These are phyloP conservation scores for Cheumatopsyche charites DNA, from an alignment of 1,140 invertebrate genomes.

Conservation along the genomic window DNA sequence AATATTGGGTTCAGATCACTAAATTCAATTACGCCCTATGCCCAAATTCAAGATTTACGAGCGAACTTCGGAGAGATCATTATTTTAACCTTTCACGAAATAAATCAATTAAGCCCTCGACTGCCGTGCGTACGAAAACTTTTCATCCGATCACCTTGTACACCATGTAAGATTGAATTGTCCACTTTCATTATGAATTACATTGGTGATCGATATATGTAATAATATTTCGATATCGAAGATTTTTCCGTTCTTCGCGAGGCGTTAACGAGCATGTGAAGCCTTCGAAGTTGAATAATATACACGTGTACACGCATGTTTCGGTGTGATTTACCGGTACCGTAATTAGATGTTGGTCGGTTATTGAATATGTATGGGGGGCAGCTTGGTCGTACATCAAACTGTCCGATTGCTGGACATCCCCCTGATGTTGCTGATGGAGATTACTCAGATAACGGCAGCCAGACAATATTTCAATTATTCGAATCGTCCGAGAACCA, in stretches of 20 bases:
- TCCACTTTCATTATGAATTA: no score
- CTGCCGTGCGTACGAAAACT: not conserved
- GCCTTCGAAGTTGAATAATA: not conserved
- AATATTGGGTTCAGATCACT: conserved; percentile 34
- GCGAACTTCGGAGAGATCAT: not conserved
- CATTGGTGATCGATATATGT: no score
- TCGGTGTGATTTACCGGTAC: conserved; percentile 42
- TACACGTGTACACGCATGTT: conserved; percentile 2
- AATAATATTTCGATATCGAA: not conserved
- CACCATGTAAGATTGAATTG: no score
- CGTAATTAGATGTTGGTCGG: conserved; percentile 45
- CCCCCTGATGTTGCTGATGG: not conserved
- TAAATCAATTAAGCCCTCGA: not conserved
- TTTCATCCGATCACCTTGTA: no score
- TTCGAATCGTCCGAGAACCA: no score
- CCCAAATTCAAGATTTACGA: conserved; percentile 15
- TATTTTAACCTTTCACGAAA: not conserved
- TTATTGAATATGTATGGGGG: conserved; percentile 47
- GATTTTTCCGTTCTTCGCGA: not conserved
- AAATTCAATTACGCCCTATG: conserved; percentile 37
- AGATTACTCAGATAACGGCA: conserved; percentile 1
- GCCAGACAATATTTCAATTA: not conserved
- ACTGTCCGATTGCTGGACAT: conserved; percentile 19
- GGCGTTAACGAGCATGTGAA: conserved; percentile 41
- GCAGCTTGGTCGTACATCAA: conserved; percentile 37